Base-by-base conservation (phyloP, 2,888 invertebrate species). In the Poecilobothrus nobilitatus region DNA sequence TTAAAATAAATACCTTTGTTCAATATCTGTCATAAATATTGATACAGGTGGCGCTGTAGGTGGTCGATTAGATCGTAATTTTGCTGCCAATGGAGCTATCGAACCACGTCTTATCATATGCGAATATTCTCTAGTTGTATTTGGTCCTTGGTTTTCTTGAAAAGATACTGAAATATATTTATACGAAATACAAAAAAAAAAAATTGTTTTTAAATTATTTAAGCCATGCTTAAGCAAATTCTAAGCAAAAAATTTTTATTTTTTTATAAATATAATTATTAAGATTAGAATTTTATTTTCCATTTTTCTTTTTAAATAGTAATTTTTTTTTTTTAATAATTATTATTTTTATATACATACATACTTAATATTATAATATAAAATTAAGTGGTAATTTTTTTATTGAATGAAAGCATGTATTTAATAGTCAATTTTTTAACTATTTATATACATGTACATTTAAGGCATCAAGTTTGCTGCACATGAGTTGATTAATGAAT, bases 41-140 rank as follows among this genome's bases (percentile, higher is more conserved):
- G 80, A 80, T 9, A 77, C 79, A 2, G 81, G 77, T 21, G 82
- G 81, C 7, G 82, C 80, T 53, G 81, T 82, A 10, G 81, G 81
- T 27, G 81, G 81, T 41, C 81, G 76, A 73, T 81, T 82, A 18
- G 78, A 75, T 18, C 79, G 76, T 15, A 82, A 74, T 37, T 80
- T 76, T 18, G 80, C 81, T 1, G 81, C 79, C 66, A 82, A 72
- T 37, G 82, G 80, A 18, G 80, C 81, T 68, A 81, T 77, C 6
- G 82, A 82, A 7, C 79, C 78, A 8, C 82, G 75, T 2, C 82
- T 76, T 33, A 81, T 75, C 76, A 79, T 79, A 70, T 80, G 78
- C 21, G 81, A 77, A 67, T 79, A 80, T 74, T 81, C 81, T 74
- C 78, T 81, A 34, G 77, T 75, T 73, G 78, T 74, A 67, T 78